Evolutionary conservation across 2,113 vertebrate species (phyloP).

Genomic region (Bettongia penicillata): DNA sequence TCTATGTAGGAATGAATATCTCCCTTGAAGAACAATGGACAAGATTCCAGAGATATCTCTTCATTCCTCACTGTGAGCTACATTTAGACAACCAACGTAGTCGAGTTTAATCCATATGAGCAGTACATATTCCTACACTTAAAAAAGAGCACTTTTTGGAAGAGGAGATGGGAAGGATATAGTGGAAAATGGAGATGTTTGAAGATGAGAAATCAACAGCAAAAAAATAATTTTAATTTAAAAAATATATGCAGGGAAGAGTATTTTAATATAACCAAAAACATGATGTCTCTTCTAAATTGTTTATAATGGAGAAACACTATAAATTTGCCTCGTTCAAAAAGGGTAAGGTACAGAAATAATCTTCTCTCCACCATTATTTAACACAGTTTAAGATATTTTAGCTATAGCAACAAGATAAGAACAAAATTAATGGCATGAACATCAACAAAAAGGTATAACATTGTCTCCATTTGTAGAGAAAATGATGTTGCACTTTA

Average conservation of each 20-base stretch:
- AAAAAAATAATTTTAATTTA: neutral
- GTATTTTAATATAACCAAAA: neutral
- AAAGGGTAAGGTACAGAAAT: neutral
- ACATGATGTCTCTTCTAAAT: neutral
- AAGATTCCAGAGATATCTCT: neutral
- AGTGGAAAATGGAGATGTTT: neutral
- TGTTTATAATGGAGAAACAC: neutral
- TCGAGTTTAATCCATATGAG: neutral
- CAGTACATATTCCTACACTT: neutral
- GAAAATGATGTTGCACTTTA: neutral
- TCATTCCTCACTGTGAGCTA: neutral
- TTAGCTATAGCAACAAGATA: neutral
- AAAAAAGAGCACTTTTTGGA: neutral
- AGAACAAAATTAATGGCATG: neutral
- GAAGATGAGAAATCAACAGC: neutral
- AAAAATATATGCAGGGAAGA: neutral
- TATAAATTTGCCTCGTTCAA: neutral
- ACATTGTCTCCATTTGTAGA: neutral
- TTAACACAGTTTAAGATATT: neutral
- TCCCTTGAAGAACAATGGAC: neutral
- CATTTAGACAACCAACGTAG: neutral
- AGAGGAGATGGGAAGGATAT: neutral
- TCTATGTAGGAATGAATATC: neutral
- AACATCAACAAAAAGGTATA: neutral
- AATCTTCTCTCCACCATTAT: neutral